These are phyloP conservation scores for Scolopax rusticola DNA, from an alignment of 2,797 vertebrate species.

Conservation along the genomic window DNA sequence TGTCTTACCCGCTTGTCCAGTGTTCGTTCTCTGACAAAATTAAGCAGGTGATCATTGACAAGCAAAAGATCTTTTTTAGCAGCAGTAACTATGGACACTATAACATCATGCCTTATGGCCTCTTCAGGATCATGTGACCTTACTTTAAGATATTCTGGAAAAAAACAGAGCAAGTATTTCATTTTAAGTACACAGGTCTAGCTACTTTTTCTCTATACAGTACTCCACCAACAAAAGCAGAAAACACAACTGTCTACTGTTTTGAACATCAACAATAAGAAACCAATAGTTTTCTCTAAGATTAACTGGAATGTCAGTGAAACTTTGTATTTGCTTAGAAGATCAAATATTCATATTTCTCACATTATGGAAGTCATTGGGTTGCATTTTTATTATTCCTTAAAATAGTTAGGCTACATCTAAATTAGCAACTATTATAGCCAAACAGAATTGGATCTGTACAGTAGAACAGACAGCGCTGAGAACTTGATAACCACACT, in stretches of 20 bases:
- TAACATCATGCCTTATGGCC: constrained; percentile 97
- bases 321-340: neutral
- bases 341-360: neutral
- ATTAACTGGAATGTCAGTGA: neutral
- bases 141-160: constrained; percentile 93
- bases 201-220: neutral
- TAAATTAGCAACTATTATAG: neutral
- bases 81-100: constrained; percentile 98
- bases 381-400: neutral
- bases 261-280: neutral
- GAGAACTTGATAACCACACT: neutral
- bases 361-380: neutral
- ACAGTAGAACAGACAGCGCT: neutral
- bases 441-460: neutral
- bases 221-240: neutral
- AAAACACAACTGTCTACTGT: neutral
- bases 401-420: neutral
- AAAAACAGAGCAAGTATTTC: neutral
- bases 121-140: constrained; percentile 98
- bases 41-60: constrained; percentile 95
- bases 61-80: constrained; percentile 97
- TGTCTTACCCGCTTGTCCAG: constrained; percentile 94
- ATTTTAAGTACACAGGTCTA: neutral
- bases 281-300: neutral
- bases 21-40: constrained; percentile 96